Conservation (phyloP, 2,888 invertebrate genomes). For the Mantis religiosa region DNA sequence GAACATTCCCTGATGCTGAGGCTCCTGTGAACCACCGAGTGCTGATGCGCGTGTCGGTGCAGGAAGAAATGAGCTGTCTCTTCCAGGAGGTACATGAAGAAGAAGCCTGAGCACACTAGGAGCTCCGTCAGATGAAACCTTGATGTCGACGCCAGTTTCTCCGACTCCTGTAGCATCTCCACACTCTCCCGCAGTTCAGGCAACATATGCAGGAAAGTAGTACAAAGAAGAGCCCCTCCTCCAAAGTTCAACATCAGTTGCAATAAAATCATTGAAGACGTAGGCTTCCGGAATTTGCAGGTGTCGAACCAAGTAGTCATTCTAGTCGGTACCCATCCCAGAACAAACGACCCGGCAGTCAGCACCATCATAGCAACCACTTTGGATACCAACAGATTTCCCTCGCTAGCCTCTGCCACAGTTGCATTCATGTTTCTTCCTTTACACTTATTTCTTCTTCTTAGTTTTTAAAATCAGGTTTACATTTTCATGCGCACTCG, state of each 20-base stretch:
- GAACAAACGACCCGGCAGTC: slow-evolving; percentile 67
- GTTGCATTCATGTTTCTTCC: neutral
- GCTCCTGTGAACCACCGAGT: slow-evolving; percentile 38
- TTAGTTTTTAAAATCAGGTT: neutral
- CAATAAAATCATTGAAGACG: neutral
- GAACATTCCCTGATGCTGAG: slow-evolving; percentile 38
- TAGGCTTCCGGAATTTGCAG: slow-evolving; percentile 41
- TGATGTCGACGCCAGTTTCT: slow-evolving; percentile 49
- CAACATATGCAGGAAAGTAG: slow-evolving; percentile 75
- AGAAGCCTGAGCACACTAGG: slow-evolving; percentile 71
- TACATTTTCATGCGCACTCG: neutral
- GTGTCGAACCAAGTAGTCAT: slow-evolving; percentile 63
- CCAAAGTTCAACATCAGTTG: slow-evolving; percentile 69
- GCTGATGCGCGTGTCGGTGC: slow-evolving; percentile 48
- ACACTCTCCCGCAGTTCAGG: slow-evolving; percentile 74
- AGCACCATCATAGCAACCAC: slow-evolving; percentile 73
- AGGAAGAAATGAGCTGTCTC: slow-evolving; percentile 71
- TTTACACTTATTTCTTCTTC: neutral
- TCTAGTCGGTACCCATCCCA: slow-evolving; percentile 70
- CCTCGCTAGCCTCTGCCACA: slow-evolving; percentile 40
- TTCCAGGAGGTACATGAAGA: slow-evolving; percentile 74
- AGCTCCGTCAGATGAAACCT: slow-evolving; percentile 63
- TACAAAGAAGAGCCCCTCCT: slow-evolving; percentile 77
- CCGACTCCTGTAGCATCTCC: slow-evolving; percentile 52
- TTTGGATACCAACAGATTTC: slow-evolving; percentile 64